These are phyloP conservation scores for Megamerina dolium DNA, from an alignment of 2,888 invertebrate genomes.

Conservation along the genomic window DNA sequence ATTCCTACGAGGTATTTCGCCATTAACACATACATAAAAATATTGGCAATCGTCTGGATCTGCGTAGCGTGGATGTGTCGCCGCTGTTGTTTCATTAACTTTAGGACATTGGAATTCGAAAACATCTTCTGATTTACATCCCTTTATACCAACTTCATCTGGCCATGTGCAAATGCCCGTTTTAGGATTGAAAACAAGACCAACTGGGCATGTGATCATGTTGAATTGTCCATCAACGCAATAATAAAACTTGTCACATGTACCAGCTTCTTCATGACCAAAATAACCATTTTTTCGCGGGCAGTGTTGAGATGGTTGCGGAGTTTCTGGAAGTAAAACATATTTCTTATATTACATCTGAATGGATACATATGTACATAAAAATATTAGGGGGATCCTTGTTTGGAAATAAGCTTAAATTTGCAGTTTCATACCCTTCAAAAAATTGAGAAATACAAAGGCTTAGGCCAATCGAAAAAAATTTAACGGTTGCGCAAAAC, in stretches of 20 bases:
- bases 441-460: no score
- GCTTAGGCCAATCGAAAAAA: no score
- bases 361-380: no score
- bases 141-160: constrained; percentile 82
- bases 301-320: constrained; percentile 68
- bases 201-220: constrained; percentile 81
- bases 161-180: constrained; percentile 90
- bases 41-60: constrained; percentile 86
- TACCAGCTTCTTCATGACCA: constrained; percentile 68
- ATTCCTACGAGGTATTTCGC: constrained; percentile 73
- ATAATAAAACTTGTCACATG: constrained; percentile 82
- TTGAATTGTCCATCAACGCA: constrained; percentile 86
- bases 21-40: constrained; percentile 89
- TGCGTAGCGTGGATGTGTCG: constrained; percentile 78
- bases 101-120: constrained; percentile 78
- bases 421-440: no score
- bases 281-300: constrained; percentile 82
- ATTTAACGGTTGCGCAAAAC: no score
- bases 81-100: constrained; percentile 65
- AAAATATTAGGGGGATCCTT: no score
- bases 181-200: constrained; percentile 81
- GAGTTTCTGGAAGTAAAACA: constrained; percentile 65
- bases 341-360: no score
- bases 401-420: no score
- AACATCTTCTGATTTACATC: constrained; percentile 78